phyloP scores from a whole-genome alignment of 2,113 vertebrate species.

The Upupa epops region DNA sequence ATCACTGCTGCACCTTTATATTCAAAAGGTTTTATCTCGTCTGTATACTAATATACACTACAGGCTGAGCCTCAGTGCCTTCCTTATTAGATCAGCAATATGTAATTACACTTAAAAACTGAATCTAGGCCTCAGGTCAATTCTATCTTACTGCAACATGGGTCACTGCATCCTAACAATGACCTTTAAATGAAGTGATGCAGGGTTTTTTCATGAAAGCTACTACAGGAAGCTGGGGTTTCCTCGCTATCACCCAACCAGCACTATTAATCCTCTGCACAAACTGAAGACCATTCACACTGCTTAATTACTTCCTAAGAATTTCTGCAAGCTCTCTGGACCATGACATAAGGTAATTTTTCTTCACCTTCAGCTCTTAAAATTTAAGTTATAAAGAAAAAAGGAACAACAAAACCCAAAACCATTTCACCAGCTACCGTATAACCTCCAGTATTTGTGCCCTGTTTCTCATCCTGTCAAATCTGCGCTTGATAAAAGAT shows the following conservation, averaged over 20 bases:
- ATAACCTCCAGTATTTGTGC: background rate
- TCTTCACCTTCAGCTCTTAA: background rate
- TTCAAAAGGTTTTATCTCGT: background rate
- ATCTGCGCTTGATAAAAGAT: background rate
- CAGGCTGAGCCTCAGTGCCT: background rate
- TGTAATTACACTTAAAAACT: background rate
- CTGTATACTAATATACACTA: background rate
- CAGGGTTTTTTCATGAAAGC: background rate
- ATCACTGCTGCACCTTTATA: background rate
- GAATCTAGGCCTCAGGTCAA: background rate
- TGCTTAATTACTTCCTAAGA: background rate
- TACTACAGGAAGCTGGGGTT: background rate
- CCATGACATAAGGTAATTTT: background rate
- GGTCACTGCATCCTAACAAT: background rate
- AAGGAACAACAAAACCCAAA: background rate
- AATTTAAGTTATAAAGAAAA: background rate
- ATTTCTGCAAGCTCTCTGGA: background rate
- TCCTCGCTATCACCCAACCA: background rate
- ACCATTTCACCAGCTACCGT: background rate
- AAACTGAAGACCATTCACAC: background rate
- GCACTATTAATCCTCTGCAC: background rate
- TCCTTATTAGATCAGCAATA: background rate
- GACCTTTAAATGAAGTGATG: background rate
- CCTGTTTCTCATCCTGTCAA: background rate
- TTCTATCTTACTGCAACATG: background rate